Conservation (phyloP, 2,888 invertebrate genomes). For the Melitaea athalia region DNA sequence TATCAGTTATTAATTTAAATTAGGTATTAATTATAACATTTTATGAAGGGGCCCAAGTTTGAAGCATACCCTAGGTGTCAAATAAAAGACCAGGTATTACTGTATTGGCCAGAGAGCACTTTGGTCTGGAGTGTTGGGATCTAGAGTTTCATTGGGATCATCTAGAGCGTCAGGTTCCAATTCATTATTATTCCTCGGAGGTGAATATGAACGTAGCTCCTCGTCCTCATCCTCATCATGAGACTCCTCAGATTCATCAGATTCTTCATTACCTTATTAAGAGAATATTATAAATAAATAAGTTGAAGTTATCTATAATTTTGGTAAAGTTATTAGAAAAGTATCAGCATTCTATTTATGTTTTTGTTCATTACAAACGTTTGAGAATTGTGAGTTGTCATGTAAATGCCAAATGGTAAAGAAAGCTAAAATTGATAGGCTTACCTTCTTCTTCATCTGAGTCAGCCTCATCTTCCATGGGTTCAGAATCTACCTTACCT, state of each 20-base stretch:
- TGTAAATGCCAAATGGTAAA: not conserved
- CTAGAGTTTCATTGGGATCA: constrained; percentile 65
- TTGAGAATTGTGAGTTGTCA: not conserved
- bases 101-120: constrained; percentile 59
- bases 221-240: constrained; percentile 83
- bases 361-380: too few relatives aligned
- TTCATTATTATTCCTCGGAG: constrained; percentile 71
- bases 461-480: constrained; percentile 81
- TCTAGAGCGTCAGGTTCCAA: constrained; percentile 69
- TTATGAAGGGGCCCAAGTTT: too few relatives aligned
- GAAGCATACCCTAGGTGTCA: not conserved
- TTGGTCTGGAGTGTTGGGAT: constrained; percentile 65
- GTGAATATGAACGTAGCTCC: constrained; percentile 72
- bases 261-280: constrained; percentile 75
- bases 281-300: not conserved
- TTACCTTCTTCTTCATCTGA: constrained; percentile 82
- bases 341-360: too few relatives aligned
- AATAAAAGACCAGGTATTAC: not conserved
- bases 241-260: constrained; percentile 81
- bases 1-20: too few relatives aligned
- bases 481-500: constrained; percentile 80
- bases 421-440: not conserved
- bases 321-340: not conserved
- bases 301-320: not conserved
- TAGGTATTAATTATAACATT: too few relatives aligned